These are phyloP conservation scores for Geotrupes spiniger DNA, from an alignment of 2,888 invertebrate species.

Conservation along the genomic window DNA sequence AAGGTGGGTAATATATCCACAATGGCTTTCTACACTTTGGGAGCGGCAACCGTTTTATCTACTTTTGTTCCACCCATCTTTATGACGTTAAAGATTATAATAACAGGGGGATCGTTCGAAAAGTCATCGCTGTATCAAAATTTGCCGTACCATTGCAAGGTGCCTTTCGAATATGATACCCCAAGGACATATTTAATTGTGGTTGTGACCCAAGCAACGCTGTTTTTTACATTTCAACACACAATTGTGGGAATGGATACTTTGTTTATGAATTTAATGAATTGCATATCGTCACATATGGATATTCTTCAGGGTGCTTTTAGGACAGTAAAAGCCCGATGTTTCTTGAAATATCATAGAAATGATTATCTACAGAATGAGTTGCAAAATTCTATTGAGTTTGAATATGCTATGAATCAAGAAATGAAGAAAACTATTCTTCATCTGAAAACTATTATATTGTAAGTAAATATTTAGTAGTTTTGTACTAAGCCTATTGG, in stretches of 20 bases:
- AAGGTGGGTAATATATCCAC: too few species aligned
- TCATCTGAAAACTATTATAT: slow-evolving; percentile 40
- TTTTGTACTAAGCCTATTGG: too few species aligned
- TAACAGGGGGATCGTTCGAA: too few species aligned
- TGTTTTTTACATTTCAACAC: slow-evolving; percentile 41
- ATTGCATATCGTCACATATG: slow-evolving; percentile 40
- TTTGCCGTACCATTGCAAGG: too few species aligned
- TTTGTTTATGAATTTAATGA: slow-evolving; percentile 44
- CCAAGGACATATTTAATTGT: slow-evolving; percentile 36
- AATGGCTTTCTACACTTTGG: too few species aligned
- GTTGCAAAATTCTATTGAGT: slow-evolving; percentile 9
- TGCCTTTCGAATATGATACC: slow-evolving; percentile 40
- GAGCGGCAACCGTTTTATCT: too few species aligned
- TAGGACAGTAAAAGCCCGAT: slow-evolving; percentile 32
- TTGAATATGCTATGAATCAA: slow-evolving; percentile 29
- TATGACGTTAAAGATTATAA: too few species aligned
- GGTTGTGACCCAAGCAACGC: slow-evolving; percentile 40
- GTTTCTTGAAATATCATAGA: slow-evolving; percentile 18
- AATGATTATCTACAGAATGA: slow-evolving; percentile 1
- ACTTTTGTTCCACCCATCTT: too few species aligned
- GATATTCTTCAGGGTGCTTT: slow-evolving; percentile 44
- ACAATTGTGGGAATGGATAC: slow-evolving; percentile 43
- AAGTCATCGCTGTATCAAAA: too few species aligned
- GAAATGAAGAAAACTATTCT: slow-evolving; percentile 39
- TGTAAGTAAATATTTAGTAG: too few species aligned